Evolutionary conservation across 2,113 vertebrate genomes (phyloP).

Genomic region (Diphyllodes magnificus): DNA sequence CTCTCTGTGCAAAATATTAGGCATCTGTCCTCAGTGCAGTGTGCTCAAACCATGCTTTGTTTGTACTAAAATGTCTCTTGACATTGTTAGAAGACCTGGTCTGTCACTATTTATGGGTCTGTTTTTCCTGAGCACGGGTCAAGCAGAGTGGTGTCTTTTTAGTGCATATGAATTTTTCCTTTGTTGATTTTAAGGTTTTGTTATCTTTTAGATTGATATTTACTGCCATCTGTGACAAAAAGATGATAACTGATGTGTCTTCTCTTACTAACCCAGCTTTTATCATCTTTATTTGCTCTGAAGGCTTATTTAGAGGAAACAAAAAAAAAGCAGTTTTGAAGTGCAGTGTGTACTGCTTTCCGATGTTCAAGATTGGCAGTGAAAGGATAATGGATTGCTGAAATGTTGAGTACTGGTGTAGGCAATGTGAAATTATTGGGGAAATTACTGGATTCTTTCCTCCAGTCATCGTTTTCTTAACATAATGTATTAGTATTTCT

Average conservation of each 20-base stretch:
- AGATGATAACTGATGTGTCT: background rate
- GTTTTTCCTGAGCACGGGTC: background rate
- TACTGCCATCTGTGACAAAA: background rate
- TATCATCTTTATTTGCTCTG: background rate
- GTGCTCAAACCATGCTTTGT: background rate
- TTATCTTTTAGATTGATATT: background rate
- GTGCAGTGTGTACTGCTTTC: background rate
- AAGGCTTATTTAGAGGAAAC: background rate
- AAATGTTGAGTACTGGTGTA: background rate
- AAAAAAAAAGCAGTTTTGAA: background rate
- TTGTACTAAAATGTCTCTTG: background rate
- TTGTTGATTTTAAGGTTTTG: background rate
- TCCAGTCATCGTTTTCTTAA: background rate
- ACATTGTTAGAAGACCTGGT: background rate
- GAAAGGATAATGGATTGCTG: background rate
- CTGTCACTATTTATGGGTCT: background rate
- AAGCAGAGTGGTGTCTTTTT: background rate
- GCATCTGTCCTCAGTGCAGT: background rate
- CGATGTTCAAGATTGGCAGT: background rate
- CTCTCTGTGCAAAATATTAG: background rate
- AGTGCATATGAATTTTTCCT: background rate
- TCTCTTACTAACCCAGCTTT: background rate
- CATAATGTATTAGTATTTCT: background rate
- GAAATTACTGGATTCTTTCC: background rate
- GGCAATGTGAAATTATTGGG: background rate